These are phyloP conservation scores for Pangasius krempfi DNA, from an alignment of 2,797 vertebrate genomes.

Conservation along the genomic window DNA sequence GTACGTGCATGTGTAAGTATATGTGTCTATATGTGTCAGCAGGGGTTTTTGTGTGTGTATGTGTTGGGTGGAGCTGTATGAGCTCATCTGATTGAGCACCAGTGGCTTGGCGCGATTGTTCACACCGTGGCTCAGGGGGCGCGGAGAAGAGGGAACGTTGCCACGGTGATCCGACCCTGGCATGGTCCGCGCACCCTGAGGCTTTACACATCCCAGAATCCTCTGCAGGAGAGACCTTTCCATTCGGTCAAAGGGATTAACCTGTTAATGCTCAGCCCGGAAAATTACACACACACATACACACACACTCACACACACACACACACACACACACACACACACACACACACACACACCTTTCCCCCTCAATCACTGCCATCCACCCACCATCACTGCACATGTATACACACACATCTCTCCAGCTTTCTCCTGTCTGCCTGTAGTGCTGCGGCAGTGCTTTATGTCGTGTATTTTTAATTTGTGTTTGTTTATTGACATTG, in stretches of 20 bases:
- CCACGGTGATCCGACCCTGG: conserved; percentile 40
- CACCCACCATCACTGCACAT: not conserved
- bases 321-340: conserved; percentile 15
- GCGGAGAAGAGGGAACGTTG: conserved; percentile 32
- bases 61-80: conserved; percentile 19
- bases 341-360: conserved; percentile 10
- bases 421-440: not conserved
- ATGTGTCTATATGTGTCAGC: conserved; percentile 4
- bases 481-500: conserved; percentile 14
- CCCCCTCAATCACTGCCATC: not conserved
- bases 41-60: conserved; percentile 14
- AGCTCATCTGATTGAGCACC: conserved; percentile 39
- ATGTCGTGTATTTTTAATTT: conserved; percentile 10
- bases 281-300: conserved; percentile 27
- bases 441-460: not conserved
- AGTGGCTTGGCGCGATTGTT: conserved; percentile 26
- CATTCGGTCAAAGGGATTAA: conserved; percentile 44
- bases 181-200: conserved; percentile 10
- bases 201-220: conserved; percentile 33
- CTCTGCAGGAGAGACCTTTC: conserved; percentile 32
- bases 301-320: conserved; percentile 26
- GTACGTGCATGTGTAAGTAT: not conserved
- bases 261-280: conserved; percentile 32
- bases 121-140: conserved; percentile 19
- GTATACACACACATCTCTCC: not conserved